Base-by-base conservation (phyloP, 2,888 invertebrate species). In the Aphodius granarius region DNA sequence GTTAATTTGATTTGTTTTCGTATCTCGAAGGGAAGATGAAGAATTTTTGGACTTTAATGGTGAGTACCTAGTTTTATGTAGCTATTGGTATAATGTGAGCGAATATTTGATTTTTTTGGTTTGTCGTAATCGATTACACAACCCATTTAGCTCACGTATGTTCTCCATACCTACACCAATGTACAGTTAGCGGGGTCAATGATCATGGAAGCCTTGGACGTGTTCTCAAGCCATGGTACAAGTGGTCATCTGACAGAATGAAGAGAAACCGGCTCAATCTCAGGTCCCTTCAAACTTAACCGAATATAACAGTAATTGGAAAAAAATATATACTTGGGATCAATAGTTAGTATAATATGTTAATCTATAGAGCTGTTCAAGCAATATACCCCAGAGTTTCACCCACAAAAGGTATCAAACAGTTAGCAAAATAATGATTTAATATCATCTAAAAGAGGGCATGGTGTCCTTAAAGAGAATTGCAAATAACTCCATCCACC, bases 181-280 rank as follows among this genome's bases (percentile, higher is more conserved):
- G 84, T 84, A 86, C 86, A 85, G 86, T 86, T 84, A 84, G 82
- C 81, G 83, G 82, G 86, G 86, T 86, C 86, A 86, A 86, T 83
- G 86, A 85, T 77, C 77, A 77, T 64, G 63, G 74, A 13, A 43
- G 43, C 43, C 43, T 43, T 43, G 43, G 43, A 43, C 43, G 43
- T 43, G 43, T 13, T 43, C 43, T 43, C 13, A 72, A 68, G 68
- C 70, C 74, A 43, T 63, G 63, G 65, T 65, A 72, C 77, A 75
- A 73, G 77, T 77, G 77, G 76, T 66, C 65, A 43, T 43, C 43
- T 43, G 43, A 43, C 43, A 43, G 43, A 43, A 43, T 6, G 13
- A 43, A 43, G 43, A 68, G 23, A 74, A 70, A 18, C 19, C 74
- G 71, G 21, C 13, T 71, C 21, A 63, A 66, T 16, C 15, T 13